A percentile compares a stretch with the other conserved stretches of the same genome.
Evolutionary conservation across 2,888 invertebrate genomes (phyloP).

Genomic region (Melieria crassipennis): DNA sequence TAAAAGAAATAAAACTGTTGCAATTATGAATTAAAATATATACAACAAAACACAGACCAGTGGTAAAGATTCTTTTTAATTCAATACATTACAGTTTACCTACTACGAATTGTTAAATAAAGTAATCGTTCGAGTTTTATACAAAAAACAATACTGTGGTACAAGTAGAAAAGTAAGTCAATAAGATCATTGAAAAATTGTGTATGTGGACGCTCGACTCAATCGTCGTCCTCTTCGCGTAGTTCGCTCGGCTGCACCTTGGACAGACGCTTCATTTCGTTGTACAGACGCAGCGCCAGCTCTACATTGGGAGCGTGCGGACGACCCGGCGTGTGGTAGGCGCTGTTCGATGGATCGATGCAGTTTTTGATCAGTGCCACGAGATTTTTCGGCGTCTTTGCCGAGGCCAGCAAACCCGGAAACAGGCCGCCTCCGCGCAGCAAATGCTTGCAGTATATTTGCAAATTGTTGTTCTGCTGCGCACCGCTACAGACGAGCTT

Average conservation of each 20-base stretch:
- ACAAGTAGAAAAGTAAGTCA: no score
- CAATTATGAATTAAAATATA: constrained; percentile 19
- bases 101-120: no score
- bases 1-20: constrained; percentile 16
- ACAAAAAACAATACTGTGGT: no score
- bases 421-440: constrained; percentile 57
- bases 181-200: no score
- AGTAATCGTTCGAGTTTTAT: no score
- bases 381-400: constrained; percentile 54
- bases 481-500: constrained; percentile 54
- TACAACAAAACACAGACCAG: neutral
- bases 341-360: constrained; percentile 53
- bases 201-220: neutral
- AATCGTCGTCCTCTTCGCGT: neutral
- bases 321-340: constrained; percentile 53
- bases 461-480: constrained; percentile 63
- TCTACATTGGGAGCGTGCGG: constrained; percentile 57
- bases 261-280: constrained; percentile 60
- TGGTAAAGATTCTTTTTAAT: no score
- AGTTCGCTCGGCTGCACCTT: constrained; percentile 42
- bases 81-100: no score
- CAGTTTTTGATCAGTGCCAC: constrained; percentile 57
- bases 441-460: constrained; percentile 61
- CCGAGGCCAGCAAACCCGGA: constrained; percentile 58
- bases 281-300: constrained; percentile 57